Percentiles rank a stretch among this genome's conserved stretches.
Evolutionary conservation across 2,888 invertebrate genomes (phyloP).

Genomic region (Linnaemya vulpina): DNA sequence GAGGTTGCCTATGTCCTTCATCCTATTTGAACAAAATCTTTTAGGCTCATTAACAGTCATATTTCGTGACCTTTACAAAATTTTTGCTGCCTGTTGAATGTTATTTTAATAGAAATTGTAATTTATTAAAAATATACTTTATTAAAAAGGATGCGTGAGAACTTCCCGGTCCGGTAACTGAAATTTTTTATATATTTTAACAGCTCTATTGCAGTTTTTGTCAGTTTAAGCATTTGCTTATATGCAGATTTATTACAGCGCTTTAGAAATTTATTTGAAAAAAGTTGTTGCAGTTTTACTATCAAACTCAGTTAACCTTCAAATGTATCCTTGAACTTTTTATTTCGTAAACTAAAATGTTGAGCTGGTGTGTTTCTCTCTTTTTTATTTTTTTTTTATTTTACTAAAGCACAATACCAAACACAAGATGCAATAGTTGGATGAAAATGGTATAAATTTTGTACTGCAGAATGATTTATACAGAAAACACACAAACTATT

Average conservation of each 20-base stretch:
- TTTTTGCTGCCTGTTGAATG: too few relatives aligned
- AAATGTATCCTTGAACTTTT: constrained; percentile 34
- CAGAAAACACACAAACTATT: constrained; percentile 17
- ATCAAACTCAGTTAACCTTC: constrained; percentile 19
- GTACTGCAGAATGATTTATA: constrained; percentile 22
- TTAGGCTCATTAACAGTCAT: too few relatives aligned
- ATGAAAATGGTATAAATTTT: background rate
- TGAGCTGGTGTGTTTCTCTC: background rate
- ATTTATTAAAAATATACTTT: too few relatives aligned
- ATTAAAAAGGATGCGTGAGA: too few relatives aligned
- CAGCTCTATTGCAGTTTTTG: background rate
- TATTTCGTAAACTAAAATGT: background rate
- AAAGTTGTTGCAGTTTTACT: background rate
- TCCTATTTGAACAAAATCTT: too few relatives aligned
- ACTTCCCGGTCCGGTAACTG: too few relatives aligned
- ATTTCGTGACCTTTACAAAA: too few relatives aligned
- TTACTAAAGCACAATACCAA: background rate
- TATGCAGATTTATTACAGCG: background rate
- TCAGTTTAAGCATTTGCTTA: background rate
- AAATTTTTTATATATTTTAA: too few relatives aligned
- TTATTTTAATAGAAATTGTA: too few relatives aligned
- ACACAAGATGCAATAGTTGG: background rate
- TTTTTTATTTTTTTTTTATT: background rate
- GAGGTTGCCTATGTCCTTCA: too few relatives aligned
- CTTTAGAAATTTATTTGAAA: background rate